phyloP scores from a whole-genome alignment of 2,797 vertebrate species.

The Harpagifer antarcticus region DNA sequence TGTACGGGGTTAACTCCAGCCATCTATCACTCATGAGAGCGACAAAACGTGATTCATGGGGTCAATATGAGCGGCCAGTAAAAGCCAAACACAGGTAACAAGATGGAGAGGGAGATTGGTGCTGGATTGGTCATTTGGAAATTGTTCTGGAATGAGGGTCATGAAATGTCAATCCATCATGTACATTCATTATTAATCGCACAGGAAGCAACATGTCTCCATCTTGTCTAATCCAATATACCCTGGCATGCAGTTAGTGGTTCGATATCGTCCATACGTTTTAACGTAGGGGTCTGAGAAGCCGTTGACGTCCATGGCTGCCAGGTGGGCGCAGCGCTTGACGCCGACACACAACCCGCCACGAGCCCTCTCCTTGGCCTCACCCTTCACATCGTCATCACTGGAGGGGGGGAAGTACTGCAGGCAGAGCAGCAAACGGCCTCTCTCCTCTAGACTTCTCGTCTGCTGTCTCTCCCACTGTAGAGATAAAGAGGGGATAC shows the following conservation, averaged over 20 bases:
- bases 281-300: conserved; percentile 94
- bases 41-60: conserved; percentile 51
- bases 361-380: conserved; percentile 81
- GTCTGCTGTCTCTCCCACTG: conserved; percentile 90
- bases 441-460: conserved; percentile 89
- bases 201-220: not conserved
- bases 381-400: conserved; percentile 74
- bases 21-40: conserved; percentile 46
- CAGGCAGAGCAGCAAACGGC: conserved; percentile 89
- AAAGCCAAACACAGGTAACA: conserved; percentile 25
- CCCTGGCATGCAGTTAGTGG: not conserved
- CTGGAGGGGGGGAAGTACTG: conserved; percentile 82
- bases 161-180: conserved; percentile 36
- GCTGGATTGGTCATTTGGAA: conserved; percentile 30
- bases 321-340: conserved; percentile 90
- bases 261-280: conserved; percentile 82
- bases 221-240: not conserved
- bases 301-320: conserved; percentile 94
- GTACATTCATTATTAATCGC: not conserved
- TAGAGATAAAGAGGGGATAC: not conserved
- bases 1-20: conserved; percentile 8
- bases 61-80: conserved; percentile 24
- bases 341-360: conserved; percentile 90
- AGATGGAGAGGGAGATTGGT: not conserved
- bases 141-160: conserved; percentile 29